Base-by-base conservation (phyloP, 2,113 vertebrate genomes). In the Sinocyclocheilus anshuiensis region DNA sequence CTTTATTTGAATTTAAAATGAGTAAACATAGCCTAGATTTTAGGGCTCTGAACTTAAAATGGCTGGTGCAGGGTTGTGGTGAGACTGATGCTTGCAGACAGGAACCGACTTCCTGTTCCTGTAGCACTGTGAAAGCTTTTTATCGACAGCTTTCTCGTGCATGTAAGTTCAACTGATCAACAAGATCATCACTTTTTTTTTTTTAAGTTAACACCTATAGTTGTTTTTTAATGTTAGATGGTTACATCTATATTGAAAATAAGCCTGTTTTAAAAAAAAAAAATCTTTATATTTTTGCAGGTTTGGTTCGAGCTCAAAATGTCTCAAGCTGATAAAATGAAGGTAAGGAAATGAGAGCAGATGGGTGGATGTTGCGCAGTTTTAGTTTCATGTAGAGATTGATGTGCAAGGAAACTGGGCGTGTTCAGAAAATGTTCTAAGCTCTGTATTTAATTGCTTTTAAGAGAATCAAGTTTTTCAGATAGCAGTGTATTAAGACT, bases 261-360 rank as follows among this genome's bases (percentile, higher is more conserved):
- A 61, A 80, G 12, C 8, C 61, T 26, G 10, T 12, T 50, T 20
- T 2, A n/a, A 45, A 29, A 33, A 29, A 29, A 29, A 29, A 20
- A 69, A 6, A 33, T 7, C 6, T 10, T 13, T 15, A 15, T 26
- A 67, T 88, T 67, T 36, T 88, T 86, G 57, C 87, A 94, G 94
- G 86, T 87, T 86, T n/a, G 86, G 69, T 65, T 36, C 1, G 39
- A 65, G 86, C 26, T 59, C 85, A 92, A 77, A 4, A 95, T 95
- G 95, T 95, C 95, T 92, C 94, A 96, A 87, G 93, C 93, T 2
- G 95, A 96, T 72, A 96, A 95, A 94, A 87, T 93, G 57, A 96
- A 96, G 94, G 94, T 94, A 89, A 91, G 93, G 78, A 10, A 6
- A 10, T 4, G 16, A 71, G 39, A 65, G 36, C 59, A 18, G 36